phyloP scores from a whole-genome alignment of 1,140 invertebrate species.

The Holcopasites calliopsidis region DNA sequence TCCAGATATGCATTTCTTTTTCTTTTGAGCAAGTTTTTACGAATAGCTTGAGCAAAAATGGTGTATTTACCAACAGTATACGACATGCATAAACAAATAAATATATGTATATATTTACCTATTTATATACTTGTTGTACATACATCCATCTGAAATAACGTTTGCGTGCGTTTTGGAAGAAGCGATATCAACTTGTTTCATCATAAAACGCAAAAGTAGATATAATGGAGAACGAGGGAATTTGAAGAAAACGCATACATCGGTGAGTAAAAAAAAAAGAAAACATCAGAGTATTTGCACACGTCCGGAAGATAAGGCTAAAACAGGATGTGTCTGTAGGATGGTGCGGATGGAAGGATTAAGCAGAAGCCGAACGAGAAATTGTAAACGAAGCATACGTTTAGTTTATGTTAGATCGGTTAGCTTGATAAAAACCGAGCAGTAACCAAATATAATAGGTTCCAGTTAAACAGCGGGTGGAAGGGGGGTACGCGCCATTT shows the following conservation, averaged over 20 bases:
- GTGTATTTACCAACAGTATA: too few species aligned
- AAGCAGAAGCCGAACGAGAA: constrained; percentile 5
- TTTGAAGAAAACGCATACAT: not conserved
- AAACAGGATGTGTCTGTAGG: not conserved
- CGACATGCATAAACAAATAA: too few species aligned
- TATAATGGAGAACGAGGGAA: not conserved
- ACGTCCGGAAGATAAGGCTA: not conserved
- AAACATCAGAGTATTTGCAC: not conserved
- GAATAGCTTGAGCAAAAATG: too few species aligned
- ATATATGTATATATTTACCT: too few species aligned
- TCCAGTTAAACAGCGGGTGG: constrained; percentile 11
- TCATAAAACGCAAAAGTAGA: not conserved
- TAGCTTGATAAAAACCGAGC: constrained; percentile 22
- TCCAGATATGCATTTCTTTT: too few species aligned
- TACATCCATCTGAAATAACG: not conserved
- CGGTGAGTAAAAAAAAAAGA: too few species aligned
- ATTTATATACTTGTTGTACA: too few species aligned
- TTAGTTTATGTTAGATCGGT: constrained; percentile 24
- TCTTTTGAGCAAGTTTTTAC: too few species aligned
- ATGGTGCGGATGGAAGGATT: not conserved
- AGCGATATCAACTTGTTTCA: not conserved
- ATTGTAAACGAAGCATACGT: not conserved
- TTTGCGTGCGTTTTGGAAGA: not conserved
- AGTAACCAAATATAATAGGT: constrained; percentile 48
- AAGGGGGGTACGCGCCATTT: constrained; percentile 33